phyloP scores from a whole-genome alignment of 2,888 invertebrate species.

The Spatulosminthurus flaviceps region DNA sequence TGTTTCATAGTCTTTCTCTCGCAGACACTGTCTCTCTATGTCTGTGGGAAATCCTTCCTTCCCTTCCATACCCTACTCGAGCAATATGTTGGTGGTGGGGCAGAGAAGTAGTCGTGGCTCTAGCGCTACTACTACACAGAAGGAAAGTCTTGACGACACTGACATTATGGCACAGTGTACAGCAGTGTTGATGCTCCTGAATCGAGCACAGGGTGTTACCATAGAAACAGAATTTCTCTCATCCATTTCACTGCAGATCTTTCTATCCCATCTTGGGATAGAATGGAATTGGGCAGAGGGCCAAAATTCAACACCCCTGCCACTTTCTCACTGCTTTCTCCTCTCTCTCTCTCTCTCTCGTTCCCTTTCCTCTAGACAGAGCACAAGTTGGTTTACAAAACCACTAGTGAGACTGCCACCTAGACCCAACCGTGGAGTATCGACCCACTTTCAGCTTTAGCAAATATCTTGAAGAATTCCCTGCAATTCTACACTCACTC shows the following conservation, averaged over 20 bases:
- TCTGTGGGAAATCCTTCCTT: no score
- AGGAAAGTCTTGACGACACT: neutral
- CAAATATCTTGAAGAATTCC: neutral
- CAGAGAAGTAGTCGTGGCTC: no score
- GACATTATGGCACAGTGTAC: slow-evolving; percentile 14
- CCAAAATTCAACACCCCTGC: slow-evolving; percentile 54
- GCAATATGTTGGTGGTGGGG: slow-evolving; percentile 8
- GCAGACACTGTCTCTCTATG: neutral
- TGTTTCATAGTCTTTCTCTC: neutral
- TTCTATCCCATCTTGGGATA: slow-evolving; percentile 52
- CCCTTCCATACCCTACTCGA: neutral
- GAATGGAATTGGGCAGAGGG: slow-evolving; percentile 52
- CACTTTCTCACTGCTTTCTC: slow-evolving; percentile 44
- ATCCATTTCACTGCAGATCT: slow-evolving; percentile 43
- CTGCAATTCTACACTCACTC: neutral
- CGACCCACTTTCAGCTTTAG: slow-evolving; percentile 15
- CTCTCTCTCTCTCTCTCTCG: slow-evolving; percentile 10
- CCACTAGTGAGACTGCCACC: neutral
- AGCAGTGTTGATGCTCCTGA: slow-evolving; percentile 28
- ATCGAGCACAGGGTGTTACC: slow-evolving; percentile 28
- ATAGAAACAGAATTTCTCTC: slow-evolving; percentile 47
- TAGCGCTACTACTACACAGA: neutral
- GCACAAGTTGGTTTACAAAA: neutral
- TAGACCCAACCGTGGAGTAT: neutral
- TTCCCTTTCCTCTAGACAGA: slow-evolving; percentile 25